A percentile compares a stretch with the other conserved stretches of the same genome.
These are phyloP conservation scores for Diabrotica balteata DNA, from an alignment of 2,888 invertebrate genomes.

Conservation along the genomic window DNA sequence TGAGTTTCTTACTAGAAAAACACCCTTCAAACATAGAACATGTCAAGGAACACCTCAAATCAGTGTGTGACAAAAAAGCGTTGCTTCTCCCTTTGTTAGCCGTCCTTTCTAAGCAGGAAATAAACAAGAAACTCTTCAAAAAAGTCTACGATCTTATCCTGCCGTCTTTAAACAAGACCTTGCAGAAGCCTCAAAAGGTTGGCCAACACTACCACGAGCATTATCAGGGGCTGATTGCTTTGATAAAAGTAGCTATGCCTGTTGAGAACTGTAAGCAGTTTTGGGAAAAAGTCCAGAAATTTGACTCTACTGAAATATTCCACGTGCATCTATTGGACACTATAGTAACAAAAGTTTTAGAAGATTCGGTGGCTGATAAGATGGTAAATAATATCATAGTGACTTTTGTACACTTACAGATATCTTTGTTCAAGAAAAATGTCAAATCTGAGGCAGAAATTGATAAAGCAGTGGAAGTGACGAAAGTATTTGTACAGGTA, in stretches of 20 bases:
- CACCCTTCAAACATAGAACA: slow-evolving; percentile 61
- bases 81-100: slow-evolving; percentile 70
- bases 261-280: slow-evolving; percentile 65
- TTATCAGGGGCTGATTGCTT: slow-evolving; percentile 65
- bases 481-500: slow-evolving; percentile 40
- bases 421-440: slow-evolving; percentile 62
- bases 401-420: slow-evolving; percentile 65
- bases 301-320: slow-evolving; percentile 67
- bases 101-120: slow-evolving; percentile 61
- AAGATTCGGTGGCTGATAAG: slow-evolving; percentile 56
- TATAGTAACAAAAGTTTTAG: slow-evolving; percentile 64
- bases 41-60: slow-evolving; percentile 62
- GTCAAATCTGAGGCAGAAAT: slow-evolving; percentile 35
- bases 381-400: slow-evolving; percentile 64
- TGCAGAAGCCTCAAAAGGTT: slow-evolving; percentile 75
- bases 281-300: slow-evolving; percentile 69
- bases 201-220: slow-evolving; percentile 70
- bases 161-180: slow-evolving; percentile 67
- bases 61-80: slow-evolving; percentile 67
- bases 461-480: slow-evolving; percentile 41
- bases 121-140: slow-evolving; percentile 61
- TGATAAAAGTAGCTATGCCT: slow-evolving; percentile 69
- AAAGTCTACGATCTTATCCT: slow-evolving; percentile 68
- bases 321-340: slow-evolving; percentile 66
- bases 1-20: slow-evolving; percentile 66